Evolutionary conservation across 2,113 vertebrate species (phyloP), one percentile per base, ranked within the genome.

Genomic region (Chamaetylas fuelleborni): DNA sequence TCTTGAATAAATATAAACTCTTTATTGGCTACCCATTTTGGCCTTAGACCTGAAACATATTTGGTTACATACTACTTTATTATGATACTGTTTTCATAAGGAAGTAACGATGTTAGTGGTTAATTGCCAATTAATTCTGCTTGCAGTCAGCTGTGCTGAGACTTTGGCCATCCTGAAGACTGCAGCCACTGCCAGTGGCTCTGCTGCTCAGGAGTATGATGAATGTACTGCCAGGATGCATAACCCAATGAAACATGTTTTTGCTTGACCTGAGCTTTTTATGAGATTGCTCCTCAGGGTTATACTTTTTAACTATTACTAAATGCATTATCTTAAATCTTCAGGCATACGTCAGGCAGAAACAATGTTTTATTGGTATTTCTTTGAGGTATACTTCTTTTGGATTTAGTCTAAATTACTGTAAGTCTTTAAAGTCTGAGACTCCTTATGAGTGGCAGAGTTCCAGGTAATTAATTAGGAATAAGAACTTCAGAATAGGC

Each of bases 191-290:
- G 33, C 34, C 2, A 8, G 25, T 60, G 62, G 31, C 58, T 62
- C 34, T 95, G 72, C 61, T 78, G 24, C 64, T 83, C 31, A 18
- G 34, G 38, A 81, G 50, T 12, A 20, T 42, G 58, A 0, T 34
- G 24, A 80, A 11, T 19, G 26, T 61, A 33, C 29, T 74, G 47
- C 56, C 77, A 51, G 69, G 23, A 72, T 92, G 23, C 1, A 2
- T 53, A 91, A 89, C n/a, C 5, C 19, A 92, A 57, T 20, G 19
- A 72, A 91, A 84, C 86, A 33, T 54, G 94, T 91, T 71, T 92
- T 84, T 87, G 86, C 91, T 84, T 95, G 91, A 92, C 77, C 57
- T 74, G 74, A 72, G 50, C 9, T 48, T 86, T 95, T 96, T 84
- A 87, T 87, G 77, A 74, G 83, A 58, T 84, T 78, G 16, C 18